phyloP scores from a whole-genome alignment of 2,888 invertebrate genomes.

The Pseudococcus viburni region DNA sequence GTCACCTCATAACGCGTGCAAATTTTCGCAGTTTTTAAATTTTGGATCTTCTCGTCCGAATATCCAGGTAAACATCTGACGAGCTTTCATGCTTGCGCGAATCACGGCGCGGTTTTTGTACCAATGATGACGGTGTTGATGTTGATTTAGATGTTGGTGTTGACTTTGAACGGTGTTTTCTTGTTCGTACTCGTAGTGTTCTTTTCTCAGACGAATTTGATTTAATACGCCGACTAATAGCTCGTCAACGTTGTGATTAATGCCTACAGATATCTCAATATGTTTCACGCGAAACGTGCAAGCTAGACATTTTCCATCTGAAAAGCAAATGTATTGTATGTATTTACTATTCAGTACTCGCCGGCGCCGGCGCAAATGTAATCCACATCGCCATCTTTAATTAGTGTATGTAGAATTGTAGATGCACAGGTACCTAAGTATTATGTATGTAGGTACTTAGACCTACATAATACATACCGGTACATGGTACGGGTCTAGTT shows the following conservation, averaged over 20 bases:
- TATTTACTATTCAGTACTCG: no score
- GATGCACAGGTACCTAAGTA: no score
- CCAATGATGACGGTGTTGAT: constrained; percentile 70
- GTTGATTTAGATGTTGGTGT: no score
- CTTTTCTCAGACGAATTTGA: constrained; percentile 87
- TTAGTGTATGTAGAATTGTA: no score
- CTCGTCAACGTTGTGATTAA: constrained; percentile 97
- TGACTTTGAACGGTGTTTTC: no score
- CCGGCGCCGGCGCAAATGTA: no score
- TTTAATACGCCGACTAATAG: constrained; percentile 92
- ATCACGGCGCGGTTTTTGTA: constrained; percentile 89
- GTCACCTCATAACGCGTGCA: constrained; percentile 83
- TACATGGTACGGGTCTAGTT: no score
- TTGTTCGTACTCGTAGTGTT: constrained; percentile 61
- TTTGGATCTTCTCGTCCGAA: constrained; percentile 90
- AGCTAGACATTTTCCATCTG: constrained; percentile 95
- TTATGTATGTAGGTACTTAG: no score
- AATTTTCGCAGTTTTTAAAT: constrained; percentile 92
- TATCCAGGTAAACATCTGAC: constrained; percentile 92
- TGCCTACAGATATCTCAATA: constrained; percentile 95
- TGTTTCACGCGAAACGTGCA: constrained; percentile 93
- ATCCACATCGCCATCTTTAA: no score
- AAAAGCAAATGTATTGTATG: background rate
- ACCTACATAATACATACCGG: no score
- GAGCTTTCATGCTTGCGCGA: constrained; percentile 89